Percentiles rank a stretch among this genome's conserved stretches.
phyloP scores from a whole-genome alignment of 2,888 invertebrate species.

The Oxystoma pomonae region DNA sequence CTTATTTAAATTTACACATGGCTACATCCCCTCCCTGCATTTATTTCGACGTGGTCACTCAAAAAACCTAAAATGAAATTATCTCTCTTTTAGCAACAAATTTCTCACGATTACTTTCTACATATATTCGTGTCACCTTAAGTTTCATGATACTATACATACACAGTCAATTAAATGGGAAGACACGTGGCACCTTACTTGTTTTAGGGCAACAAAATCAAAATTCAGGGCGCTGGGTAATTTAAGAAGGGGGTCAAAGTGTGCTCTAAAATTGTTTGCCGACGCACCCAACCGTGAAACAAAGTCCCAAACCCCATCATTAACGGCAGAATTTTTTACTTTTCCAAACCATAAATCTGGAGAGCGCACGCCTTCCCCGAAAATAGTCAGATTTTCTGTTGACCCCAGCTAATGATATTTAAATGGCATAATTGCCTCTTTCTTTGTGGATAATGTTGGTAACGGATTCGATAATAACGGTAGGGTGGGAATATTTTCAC shows the following conservation, averaged over 20 bases:
- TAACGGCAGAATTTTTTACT: constrained; percentile 39
- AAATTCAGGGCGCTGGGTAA: background rate
- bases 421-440: constrained; percentile 25
- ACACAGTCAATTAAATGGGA: constrained; percentile 20
- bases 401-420: constrained; percentile 21
- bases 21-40: too few relatives aligned
- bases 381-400: background rate
- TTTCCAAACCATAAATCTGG: constrained; percentile 37
- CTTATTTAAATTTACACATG: too few relatives aligned
- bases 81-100: too few relatives aligned
- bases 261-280: background rate
- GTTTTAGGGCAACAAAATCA: background rate
- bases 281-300: constrained; percentile 36
- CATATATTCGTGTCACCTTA: too few relatives aligned
- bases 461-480: background rate
- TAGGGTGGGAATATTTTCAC: too few relatives aligned
- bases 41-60: too few relatives aligned
- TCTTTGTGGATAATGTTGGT: constrained; percentile 10
- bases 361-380: background rate
- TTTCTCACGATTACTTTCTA: too few relatives aligned
- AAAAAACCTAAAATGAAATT: too few relatives aligned
- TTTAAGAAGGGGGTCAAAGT: background rate
- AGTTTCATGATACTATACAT: too few relatives aligned
- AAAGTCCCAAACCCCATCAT: constrained; percentile 43
- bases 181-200: constrained; percentile 21